phyloP scores from a whole-genome alignment of 2,797 vertebrate genomes.

The Furcifer pardalis region DNA sequence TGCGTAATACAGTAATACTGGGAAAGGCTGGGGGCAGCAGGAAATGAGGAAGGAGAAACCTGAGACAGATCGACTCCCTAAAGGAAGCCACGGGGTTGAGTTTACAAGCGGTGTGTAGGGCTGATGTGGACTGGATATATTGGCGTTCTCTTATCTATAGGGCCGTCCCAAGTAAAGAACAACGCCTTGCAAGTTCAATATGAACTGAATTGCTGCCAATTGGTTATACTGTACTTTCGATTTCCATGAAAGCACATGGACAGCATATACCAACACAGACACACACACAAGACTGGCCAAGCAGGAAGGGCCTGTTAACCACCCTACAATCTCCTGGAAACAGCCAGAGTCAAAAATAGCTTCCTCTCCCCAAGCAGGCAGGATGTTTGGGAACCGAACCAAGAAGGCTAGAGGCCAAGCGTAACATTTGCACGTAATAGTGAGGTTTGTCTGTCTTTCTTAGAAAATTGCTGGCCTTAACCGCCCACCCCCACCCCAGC shows the following conservation, averaged over 20 bases:
- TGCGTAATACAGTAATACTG: too few relatives aligned
- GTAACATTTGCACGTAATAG: background rate
- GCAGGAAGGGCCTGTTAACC: slow-evolving; percentile 56
- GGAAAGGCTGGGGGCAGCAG: too few relatives aligned
- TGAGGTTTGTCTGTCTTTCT: slow-evolving; percentile 23
- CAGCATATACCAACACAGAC: slow-evolving; percentile 38
- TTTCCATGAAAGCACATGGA: slow-evolving; percentile 53
- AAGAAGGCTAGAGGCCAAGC: slow-evolving; percentile 22
- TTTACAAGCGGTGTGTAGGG: too few relatives aligned
- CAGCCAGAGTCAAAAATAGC: slow-evolving; percentile 47
- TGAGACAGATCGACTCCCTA: too few relatives aligned
- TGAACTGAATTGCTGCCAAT: background rate
- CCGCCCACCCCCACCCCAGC: slow-evolving; percentile 22
- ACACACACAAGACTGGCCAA: slow-evolving; percentile 42
- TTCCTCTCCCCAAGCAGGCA: slow-evolving; percentile 20
- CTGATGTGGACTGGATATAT: too few relatives aligned
- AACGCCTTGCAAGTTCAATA: background rate
- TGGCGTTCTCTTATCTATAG: too few relatives aligned
- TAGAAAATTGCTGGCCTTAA: slow-evolving; percentile 37
- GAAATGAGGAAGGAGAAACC: too few relatives aligned
- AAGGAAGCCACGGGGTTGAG: too few relatives aligned
- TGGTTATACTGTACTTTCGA: slow-evolving; percentile 52
- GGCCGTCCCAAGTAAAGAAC: too few relatives aligned
- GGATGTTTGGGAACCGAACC: slow-evolving; percentile 50
- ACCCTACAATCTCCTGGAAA: slow-evolving; percentile 26